Conservation (phyloP, 2,888 invertebrate genomes). For the Caprella mutica region DNA sequence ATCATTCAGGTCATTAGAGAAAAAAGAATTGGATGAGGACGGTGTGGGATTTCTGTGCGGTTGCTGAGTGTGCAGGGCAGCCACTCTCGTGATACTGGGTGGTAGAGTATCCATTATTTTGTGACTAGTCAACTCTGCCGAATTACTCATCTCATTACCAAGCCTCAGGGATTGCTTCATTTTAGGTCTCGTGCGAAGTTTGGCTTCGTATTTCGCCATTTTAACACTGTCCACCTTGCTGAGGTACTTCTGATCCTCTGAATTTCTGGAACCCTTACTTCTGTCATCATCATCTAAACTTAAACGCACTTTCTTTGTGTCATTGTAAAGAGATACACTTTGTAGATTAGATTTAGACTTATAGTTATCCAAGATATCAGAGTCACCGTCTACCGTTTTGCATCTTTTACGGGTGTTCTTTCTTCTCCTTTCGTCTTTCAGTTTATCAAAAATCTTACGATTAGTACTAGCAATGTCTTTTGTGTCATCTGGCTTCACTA, state of each 20-base stretch:
- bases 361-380: slow-evolving; percentile 22
- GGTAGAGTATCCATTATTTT: slow-evolving; percentile 33
- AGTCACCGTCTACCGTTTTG: slow-evolving; percentile 24
- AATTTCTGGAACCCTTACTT: slow-evolving; percentile 19
- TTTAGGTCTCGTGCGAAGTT: slow-evolving; percentile 25
- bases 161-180: slow-evolving; percentile 23
- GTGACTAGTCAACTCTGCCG: slow-evolving; percentile 34
- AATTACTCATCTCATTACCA: slow-evolving; percentile 30
- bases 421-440: slow-evolving; percentile 18
- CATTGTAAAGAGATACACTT: no score
- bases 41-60: slow-evolving; percentile 33
- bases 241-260: slow-evolving; percentile 21
- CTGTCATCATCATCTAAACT: slow-evolving; percentile 26
- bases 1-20: slow-evolving; percentile 1
- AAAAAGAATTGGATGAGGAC: slow-evolving; percentile 10
- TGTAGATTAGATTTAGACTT: no score
- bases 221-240: slow-evolving; percentile 18
- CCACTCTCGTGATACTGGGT: slow-evolving; percentile 33
- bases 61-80: slow-evolving; percentile 33
- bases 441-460: slow-evolving; percentile 15
- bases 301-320: slow-evolving; percentile 20
- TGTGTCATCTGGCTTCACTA: slow-evolving; percentile 26
- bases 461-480: slow-evolving; percentile 18
- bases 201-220: slow-evolving; percentile 18
- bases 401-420: slow-evolving; percentile 25